phyloP scores from a whole-genome alignment of 2,113 vertebrate species.

The Dicrurus megarhynchus region DNA sequence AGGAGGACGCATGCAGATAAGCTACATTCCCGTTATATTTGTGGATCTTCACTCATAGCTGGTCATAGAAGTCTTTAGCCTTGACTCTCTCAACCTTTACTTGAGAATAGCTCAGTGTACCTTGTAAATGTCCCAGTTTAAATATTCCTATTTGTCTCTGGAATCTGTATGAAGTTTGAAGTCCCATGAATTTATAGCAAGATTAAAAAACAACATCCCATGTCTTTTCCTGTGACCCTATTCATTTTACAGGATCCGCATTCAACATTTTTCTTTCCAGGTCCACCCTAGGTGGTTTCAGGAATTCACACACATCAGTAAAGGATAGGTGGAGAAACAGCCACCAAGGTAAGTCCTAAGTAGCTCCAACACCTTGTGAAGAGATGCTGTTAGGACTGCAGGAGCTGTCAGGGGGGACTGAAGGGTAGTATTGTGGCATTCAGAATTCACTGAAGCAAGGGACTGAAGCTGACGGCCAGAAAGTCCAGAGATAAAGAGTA shows the following conservation, averaged over 20 bases:
- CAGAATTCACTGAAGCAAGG: neutral
- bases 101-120: neutral
- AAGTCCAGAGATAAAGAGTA: neutral
- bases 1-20: neutral
- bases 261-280: neutral
- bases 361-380: neutral
- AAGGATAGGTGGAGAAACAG: neutral
- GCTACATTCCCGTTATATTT: neutral
- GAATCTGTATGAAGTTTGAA: neutral
- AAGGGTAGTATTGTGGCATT: neutral
- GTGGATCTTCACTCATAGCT: neutral
- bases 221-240: neutral
- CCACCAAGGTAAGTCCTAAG: neutral
- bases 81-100: neutral
- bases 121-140: neutral
- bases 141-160: neutral
- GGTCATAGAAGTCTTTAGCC: neutral
- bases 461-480: neutral
- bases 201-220: accelerated
- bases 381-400: neutral
- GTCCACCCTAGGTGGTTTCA: neutral
- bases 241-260: neutral
- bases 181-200: neutral
- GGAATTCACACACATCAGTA: neutral
- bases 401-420: neutral